Conservation (phyloP, 2,888 invertebrate species). For the Hirtodrosophila trivittata region DNA sequence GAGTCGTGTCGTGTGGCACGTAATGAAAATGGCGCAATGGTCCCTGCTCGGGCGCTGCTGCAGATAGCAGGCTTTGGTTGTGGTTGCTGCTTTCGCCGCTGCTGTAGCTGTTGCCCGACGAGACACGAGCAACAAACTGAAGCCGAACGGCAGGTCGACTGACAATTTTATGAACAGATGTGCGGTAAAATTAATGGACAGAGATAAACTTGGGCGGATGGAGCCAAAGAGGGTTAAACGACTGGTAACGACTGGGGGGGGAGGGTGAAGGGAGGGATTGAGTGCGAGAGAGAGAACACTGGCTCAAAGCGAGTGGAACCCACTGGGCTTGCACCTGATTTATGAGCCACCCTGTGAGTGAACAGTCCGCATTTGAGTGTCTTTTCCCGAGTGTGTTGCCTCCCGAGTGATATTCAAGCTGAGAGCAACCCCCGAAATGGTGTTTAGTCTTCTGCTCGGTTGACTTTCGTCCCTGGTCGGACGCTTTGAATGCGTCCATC, state of each 20-base stretch:
- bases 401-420: slow-evolving; percentile 6
- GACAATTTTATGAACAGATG: slow-evolving; percentile 80
- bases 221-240: slow-evolving; percentile 60
- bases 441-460: slow-evolving; percentile 7
- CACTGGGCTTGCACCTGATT: slow-evolving; percentile 39
- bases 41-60: slow-evolving; percentile 18
- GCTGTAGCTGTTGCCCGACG: slow-evolving; percentile 43
- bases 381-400: neutral
- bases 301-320: slow-evolving; percentile 2
- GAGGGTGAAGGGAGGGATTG: slow-evolving; percentile 7
- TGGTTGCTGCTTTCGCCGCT: slow-evolving; percentile 17
- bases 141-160: slow-evolving; percentile 68
- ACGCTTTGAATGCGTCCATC: slow-evolving; percentile 4
- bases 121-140: slow-evolving; percentile 66
- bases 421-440: slow-evolving; percentile 36
- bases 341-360: slow-evolving; percentile 32
- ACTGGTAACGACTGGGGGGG: slow-evolving; percentile 12
- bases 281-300: slow-evolving; percentile 1
- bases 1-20: slow-evolving; percentile 52
- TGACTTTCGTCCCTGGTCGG: slow-evolving; percentile 6
- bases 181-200: slow-evolving; percentile 80
- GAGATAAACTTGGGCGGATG: slow-evolving; percentile 63
- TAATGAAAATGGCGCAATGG: slow-evolving; percentile 78
- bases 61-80: slow-evolving; percentile 4
- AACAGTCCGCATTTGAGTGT: slow-evolving; percentile 18